Evolutionary conservation across 2,797 vertebrate species (phyloP).

Genomic region (Numenius phaeopus): DNA sequence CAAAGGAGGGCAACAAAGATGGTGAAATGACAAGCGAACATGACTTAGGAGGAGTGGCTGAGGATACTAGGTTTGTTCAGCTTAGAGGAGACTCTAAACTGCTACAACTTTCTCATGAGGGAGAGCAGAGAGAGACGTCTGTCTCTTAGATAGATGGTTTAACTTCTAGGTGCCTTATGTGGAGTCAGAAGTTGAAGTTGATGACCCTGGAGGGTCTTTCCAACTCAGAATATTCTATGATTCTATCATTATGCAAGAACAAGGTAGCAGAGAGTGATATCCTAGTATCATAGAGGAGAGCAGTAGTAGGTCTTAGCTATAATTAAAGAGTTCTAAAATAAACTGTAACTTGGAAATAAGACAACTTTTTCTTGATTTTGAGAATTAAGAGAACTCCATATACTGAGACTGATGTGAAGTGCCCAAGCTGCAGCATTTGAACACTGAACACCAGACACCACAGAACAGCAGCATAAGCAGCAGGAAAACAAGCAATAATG

Average conservation of each 20-base stretch:
- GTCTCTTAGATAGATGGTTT: not conserved
- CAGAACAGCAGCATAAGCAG: not conserved
- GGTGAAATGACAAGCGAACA: not conserved
- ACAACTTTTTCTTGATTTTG: not conserved
- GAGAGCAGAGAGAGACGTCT: not conserved
- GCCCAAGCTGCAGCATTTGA: not conserved
- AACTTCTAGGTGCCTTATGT: not conserved
- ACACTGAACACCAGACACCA: not conserved
- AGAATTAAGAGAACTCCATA: not conserved
- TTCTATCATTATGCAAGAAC: not conserved
- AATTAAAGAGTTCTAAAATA: not conserved
- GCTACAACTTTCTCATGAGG: not conserved
- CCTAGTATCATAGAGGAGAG: not conserved
- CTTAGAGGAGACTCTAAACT: not conserved
- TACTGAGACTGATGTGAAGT: not conserved
- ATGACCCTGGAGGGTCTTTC: not conserved
- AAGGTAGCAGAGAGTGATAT: not conserved
- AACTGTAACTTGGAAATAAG: not conserved
- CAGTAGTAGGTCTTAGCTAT: not conserved
- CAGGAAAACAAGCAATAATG: not conserved
- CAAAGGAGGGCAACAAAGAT: not conserved
- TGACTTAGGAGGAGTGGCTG: not conserved
- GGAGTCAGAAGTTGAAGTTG: not conserved
- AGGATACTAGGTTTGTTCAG: not conserved
- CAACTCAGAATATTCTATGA: not conserved